Conservation (phyloP, 2,888 invertebrate species). For the Megaustenia siamemsis region DNA sequence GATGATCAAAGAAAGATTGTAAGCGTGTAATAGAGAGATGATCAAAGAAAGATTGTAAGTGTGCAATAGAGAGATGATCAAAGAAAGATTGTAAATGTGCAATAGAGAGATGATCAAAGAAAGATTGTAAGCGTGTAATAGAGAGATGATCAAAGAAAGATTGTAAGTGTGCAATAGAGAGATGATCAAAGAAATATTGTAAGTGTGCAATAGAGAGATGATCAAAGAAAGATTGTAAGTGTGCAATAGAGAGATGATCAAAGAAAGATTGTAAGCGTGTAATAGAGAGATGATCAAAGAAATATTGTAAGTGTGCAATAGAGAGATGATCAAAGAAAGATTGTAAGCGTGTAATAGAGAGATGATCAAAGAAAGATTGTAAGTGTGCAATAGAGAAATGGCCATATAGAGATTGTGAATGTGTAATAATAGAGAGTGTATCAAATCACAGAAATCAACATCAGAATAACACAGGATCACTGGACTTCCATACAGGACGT, state of each 20-base stretch:
- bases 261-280: background rate
- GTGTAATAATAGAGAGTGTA: no score
- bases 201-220: slow-evolving; percentile 11
- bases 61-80: no score
- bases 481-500: no score
- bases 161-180: no score
- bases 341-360: background rate
- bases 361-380: background rate
- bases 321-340: background rate
- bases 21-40: background rate
- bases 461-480: no score
- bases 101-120: slow-evolving; percentile 11
- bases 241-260: no score
- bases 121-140: background rate
- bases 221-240: no score
- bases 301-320: background rate
- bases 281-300: background rate
- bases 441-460: no score
- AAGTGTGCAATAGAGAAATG: no score
- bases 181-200: background rate
- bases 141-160: background rate
- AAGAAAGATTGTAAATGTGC: no score
- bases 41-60: no score
- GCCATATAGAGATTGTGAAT: background rate
- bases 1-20: no score